Base-by-base conservation (phyloP, 30 jellyfish, hydroid and myxozoan species). In the Calvadosia cruxmelitensis region DNA sequence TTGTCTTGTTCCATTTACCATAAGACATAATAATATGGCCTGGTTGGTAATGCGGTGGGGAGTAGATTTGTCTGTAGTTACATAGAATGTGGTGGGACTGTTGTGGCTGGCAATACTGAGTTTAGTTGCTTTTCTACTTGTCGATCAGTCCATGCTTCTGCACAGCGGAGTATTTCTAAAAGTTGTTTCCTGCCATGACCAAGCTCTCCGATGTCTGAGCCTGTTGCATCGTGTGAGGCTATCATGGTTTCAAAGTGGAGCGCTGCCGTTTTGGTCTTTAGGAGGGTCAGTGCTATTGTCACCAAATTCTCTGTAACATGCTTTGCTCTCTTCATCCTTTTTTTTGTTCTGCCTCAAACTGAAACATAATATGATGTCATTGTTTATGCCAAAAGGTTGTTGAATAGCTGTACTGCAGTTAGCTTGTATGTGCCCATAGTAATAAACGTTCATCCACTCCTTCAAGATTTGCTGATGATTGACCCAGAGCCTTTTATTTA, bases 141-240 rank as follows among this genome's bases (percentile, higher is more conserved):
- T 1, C 53, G 50, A 34, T 72, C 82, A 3, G 57, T 29, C 34
- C 15, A 72, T 7, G 57, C 53, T 50, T 72, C 82, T 2, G 78
- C 69, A 2, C 51, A 49, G 1, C 78, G 48, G 32, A 69, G 25
- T 1, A 69, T 27, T 28, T 66, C 69, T 12, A 24, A 24, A 66
- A 72, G 34, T 29, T 72, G 82, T 27, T 72, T 57, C 24, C 82
- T 15, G 3, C 74, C 74, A 53, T 72, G 73, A 3, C 73, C 73
- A 68, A 72, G 52, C 62, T 72, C 82, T 53, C 82, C 82, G 66
- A 72, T 57, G 25, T 72, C 82, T 16, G 82, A 52, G 30, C 82
- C 82, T 32, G 82, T 72, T 52, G 82, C 57, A 1, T 34, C 73
- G 36, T 51, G 82, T 34, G 71, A 25, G 3, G 82, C 82, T 12